Base-by-base conservation (phyloP, 2,113 vertebrate species). In the Hippocampus comes region DNA sequence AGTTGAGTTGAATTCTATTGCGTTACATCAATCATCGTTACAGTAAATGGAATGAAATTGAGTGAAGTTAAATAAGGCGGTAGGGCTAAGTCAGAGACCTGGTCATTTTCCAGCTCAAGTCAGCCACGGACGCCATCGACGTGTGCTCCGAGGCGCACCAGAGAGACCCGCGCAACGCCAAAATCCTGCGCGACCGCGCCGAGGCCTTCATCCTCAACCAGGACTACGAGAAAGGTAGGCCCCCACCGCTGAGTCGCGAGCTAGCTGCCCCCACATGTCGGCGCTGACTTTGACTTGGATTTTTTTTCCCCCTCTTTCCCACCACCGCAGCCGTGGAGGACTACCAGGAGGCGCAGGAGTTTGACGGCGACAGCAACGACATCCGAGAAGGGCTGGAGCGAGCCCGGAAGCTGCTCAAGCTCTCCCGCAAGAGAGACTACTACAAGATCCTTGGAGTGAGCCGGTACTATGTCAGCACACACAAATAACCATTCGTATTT, bases 131-230 rank as follows among this genome's bases (percentile, higher is more conserved):
- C 68, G 94, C 94, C 0, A 87, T 95, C 21, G 92, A 93, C 6
- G 61, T 82, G 3, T 95, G 94, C 71, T 93, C 93, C 15, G 94
- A 94, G 74, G 93, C 94, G 15, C 94, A 94, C 67, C 92, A 93
- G 79, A 86, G 91, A 73, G 92, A 94, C 72, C 94, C 94, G 1
- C 91, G 89, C 65, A 94, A 94, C 69, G 69, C 90, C 34, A 88
- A 92, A 70, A 53, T 94, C 71, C 91, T 95, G 71, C 74, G 90
- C 55, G 93, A 95, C 86, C 69, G 94, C 77, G 94, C 94, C 0
- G 94, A 94, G 79, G 94, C 93, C 25, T 94, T 85, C 78, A 94
- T 95, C 79, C 89, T 92, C 46, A 91, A 92, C 66, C 93, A 94
- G 81, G 92, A 95, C 20, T 94, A 94, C 17, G 93, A 94, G 77